Evolutionary conservation across 2,888 invertebrate genomes (phyloP), one percentile per base, ranked within the genome.

Genomic region (Pristionchus entomophagus): DNA sequence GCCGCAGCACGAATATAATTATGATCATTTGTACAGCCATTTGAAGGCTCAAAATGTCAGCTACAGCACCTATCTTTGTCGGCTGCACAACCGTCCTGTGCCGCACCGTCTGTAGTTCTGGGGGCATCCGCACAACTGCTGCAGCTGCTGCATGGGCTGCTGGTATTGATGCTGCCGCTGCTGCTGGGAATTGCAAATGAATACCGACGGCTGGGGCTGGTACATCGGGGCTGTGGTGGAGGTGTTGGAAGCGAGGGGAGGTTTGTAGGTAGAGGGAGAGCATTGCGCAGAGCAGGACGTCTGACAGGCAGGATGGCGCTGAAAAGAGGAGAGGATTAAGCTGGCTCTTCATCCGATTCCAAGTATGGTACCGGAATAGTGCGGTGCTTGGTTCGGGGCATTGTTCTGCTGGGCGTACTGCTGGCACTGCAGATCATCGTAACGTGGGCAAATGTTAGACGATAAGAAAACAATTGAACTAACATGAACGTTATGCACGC

Each of bases 201-300:
- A 38, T 10, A 82, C 78, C 32, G 78, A 78, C 0, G 73, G 73
- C 38, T 38, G 41, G 73, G 73, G 73, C 38, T 38, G 41, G 73
- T 80, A 80, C 38, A 80, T 51, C 6, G 51, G 49, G 0, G 78
- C 49, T 29, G 32, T 41, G 32, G 78, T 51, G 35, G 78, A 80
- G 41, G 32, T 80, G 82, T 59, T 82, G 12, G 82, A 41, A 26
- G 82, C 59, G 59, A 82, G 35, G 59, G 82, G 26, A 59, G 45
- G 53, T 0, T 49, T 80, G 59, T 88, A 89, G 45, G 87, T 88
- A 59, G 86, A 86, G 85, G 88, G 88, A 62, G 85, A 87, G 86
- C 90, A 90, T 86, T 89, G 89, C 22, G 86, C 87, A 78, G 88
- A 88, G 87, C 90, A 90, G 3, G 89, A 87, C 65, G 88, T 87